Evolutionary conservation across 1,140 invertebrate genomes (phyloP).

Genomic region (Apis dorsata): DNA sequence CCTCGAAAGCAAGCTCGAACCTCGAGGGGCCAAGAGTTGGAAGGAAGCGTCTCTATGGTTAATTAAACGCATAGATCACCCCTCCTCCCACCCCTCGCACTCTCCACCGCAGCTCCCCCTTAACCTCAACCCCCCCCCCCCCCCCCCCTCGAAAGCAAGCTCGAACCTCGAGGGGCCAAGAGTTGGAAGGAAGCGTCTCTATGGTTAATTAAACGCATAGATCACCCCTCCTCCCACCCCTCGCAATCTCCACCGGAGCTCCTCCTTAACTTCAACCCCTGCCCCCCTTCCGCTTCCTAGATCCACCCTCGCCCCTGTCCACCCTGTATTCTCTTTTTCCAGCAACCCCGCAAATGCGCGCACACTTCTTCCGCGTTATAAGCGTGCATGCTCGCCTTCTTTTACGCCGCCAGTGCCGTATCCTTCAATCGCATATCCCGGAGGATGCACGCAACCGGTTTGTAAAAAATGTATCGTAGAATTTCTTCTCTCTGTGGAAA

Average conservation of each 20-base stretch:
- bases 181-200: constrained; percentile 77
- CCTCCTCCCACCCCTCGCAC: constrained; percentile 59
- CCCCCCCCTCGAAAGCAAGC: too few relatives aligned
- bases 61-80: constrained; percentile 80
- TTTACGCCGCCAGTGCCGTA: constrained; percentile 46
- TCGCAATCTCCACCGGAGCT: constrained; percentile 60
- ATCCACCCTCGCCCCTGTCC: constrained; percentile 10
- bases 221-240: constrained; percentile 68
- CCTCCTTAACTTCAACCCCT: constrained; percentile 36
- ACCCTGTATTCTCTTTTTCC: constrained; percentile 10
- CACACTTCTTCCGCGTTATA: constrained; percentile 50
- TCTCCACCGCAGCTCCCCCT: constrained; percentile 55
- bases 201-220: constrained; percentile 80
- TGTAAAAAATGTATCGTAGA: neutral
- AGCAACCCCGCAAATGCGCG: constrained; percentile 51
- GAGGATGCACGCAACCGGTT: too few relatives aligned
- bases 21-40: constrained; percentile 73
- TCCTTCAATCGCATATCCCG: neutral
- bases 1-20: constrained; percentile 48
- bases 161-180: constrained; percentile 76
- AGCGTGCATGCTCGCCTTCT: constrained; percentile 22
- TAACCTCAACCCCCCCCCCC: constrained; percentile 7
- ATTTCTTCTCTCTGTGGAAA: too few relatives aligned
- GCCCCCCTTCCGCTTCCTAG: neutral
- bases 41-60: constrained; percentile 78